These are phyloP conservation scores for Xiphophorus couchianus DNA, from an alignment of 2,113 vertebrate species.

Conservation along the genomic window DNA sequence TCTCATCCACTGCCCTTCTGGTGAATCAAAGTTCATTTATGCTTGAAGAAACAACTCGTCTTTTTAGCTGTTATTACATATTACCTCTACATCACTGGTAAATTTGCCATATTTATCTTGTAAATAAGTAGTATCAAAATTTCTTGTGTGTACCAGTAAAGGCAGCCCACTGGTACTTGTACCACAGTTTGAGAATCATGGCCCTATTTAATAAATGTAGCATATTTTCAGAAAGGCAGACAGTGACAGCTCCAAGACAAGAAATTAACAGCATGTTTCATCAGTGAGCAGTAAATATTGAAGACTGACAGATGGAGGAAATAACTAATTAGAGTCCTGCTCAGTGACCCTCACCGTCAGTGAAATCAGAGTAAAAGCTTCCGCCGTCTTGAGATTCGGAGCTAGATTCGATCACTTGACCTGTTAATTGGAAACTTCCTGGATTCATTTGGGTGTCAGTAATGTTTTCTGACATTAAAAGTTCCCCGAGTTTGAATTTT, in stretches of 20 bases:
- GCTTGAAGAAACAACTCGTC: background rate
- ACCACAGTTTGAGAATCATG: background rate
- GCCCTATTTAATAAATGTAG: background rate
- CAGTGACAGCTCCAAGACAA: background rate
- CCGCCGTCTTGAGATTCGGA: background rate
- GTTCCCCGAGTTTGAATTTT: background rate
- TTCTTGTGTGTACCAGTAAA: background rate
- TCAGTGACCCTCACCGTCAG: background rate
- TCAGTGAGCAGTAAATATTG: background rate
- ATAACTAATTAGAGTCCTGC: background rate
- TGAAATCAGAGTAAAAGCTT: background rate
- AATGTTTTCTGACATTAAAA: constrained; percentile 3
- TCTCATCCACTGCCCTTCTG: no score
- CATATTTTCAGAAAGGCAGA: background rate
- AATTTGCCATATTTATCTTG: background rate
- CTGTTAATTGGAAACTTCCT: background rate
- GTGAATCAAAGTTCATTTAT: background rate
- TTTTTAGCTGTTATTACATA: background rate
- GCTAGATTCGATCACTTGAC: background rate
- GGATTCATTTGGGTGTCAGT: constrained; percentile 2
- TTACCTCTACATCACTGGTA: background rate
- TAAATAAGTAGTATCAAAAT: background rate
- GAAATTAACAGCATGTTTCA: background rate
- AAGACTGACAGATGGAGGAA: constrained; percentile 6
- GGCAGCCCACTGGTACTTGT: background rate